Evolutionary conservation across 2,113 vertebrate species (phyloP).

Genomic region (Apteryx mantelli): DNA sequence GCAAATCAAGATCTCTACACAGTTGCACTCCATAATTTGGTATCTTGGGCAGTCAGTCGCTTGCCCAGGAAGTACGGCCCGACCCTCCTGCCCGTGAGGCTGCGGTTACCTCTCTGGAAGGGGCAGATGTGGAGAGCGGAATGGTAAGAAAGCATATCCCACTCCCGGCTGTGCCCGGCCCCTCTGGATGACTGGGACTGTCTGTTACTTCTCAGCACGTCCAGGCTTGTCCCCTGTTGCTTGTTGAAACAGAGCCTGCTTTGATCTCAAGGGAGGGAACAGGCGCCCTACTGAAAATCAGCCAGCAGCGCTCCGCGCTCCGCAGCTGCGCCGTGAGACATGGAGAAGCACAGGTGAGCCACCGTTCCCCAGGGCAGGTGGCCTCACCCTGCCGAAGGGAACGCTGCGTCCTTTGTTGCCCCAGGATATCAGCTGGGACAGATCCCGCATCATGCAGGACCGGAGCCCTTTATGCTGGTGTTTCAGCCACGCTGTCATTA

Average conservation of each 20-base stretch:
- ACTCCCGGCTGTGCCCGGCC: background rate
- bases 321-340: background rate
- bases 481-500: background rate
- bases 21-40: background rate
- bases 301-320: background rate
- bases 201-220: background rate
- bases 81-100: background rate
- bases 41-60: background rate
- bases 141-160: background rate
- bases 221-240: background rate
- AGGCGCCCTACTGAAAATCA: background rate
- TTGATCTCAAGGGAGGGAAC: background rate
- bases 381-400: background rate
- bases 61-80: background rate
- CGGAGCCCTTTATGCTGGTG: background rate
- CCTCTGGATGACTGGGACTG: background rate
- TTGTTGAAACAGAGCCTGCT: background rate
- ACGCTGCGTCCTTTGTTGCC: background rate
- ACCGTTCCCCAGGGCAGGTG: background rate
- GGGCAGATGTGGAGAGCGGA: background rate
- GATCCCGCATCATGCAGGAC: too few species aligned
- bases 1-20: background rate
- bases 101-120: background rate
- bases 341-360: background rate
- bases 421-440: too few species aligned